Evolutionary conservation across 2,113 vertebrate species (phyloP), one percentile per base, ranked within the genome.

Genomic region (Rhegmatorhina hoffmannsi): DNA sequence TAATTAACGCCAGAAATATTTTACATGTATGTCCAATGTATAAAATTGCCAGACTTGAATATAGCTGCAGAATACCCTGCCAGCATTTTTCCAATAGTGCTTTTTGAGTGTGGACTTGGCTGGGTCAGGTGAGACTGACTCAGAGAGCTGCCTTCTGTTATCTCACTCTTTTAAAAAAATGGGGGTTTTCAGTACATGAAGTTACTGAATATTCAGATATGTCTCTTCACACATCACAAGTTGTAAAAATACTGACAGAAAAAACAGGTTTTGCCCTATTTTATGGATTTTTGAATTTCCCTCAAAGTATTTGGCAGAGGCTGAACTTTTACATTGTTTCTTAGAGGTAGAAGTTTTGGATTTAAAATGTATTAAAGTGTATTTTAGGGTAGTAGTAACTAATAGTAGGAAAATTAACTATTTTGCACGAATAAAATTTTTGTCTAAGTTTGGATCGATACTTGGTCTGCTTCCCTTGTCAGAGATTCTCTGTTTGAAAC

Each of bases 131-230:
- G 84, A 74, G 73, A 20, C 80, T 94, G 94, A 81, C 73, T 91
- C 94, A 92, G 55, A 66, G 36, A 7, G 7, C 69, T 89, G 56
- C 77, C 89, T 92, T 94, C 87, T 96, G 89, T 88, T 94, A n/a
- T 25, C 58, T 44, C 52, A 26, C 24, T 83, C 34, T 79, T 66
- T 68, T 13, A 53, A 70, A 94, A 63, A 68, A 62, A 25, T 10
- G 0, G 5, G 50, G 1, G 33, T 74, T 87, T 64, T 44, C 33
- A 58, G 14, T 72, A 10, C 17, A 4, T 72, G 31, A 85, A 53
- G 72, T 36, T 80, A 69, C 18, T 52, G 31, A 88, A 24, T 63
- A 69, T 44, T 87, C 25, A 47, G 47, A 13, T 17, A 14, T 58
- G 7, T 52, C 34, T 62, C 6, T 47, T 75, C 31, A 46, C 33